phyloP scores from a whole-genome alignment of 2,113 vertebrate species.

The Ovis aries region ARS-UI_Ramb_v3.0 NC_056063.1:56465001-56465500 shows the following conservation, averaged over 20 bases:
- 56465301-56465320: neutral
- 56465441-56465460: neutral
- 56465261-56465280: neutral
- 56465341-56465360: neutral
- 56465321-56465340: neutral
- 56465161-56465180: accelerated
- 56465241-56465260: no score
- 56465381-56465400: neutral
- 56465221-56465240: neutral
- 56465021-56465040: neutral
- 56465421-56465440: neutral
- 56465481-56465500: neutral
- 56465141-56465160: neutral
- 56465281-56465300: neutral
- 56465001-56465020: neutral
- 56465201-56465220: neutral
- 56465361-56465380: neutral
- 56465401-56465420: neutral
- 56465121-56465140: neutral
- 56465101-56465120: neutral
- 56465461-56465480: neutral
- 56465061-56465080: neutral
- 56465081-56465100: neutral
- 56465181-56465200: neutral
- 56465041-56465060: neutral